phyloP scores from a whole-genome alignment of 92 coral and sea anemone genomes.

The Epizoanthus rinbou region DNA sequence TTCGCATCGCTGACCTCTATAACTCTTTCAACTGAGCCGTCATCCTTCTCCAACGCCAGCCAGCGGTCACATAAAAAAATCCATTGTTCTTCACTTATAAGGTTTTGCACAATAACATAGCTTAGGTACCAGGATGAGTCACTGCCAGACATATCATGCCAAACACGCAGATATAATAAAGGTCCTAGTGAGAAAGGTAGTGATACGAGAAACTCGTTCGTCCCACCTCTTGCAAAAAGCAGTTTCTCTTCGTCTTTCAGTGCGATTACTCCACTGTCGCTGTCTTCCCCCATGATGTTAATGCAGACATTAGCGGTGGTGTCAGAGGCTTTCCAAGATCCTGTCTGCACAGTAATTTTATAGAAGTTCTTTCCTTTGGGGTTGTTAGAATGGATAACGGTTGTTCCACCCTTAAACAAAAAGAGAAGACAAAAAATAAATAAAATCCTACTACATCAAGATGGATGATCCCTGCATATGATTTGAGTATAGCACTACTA shows the following conservation, averaged over 20 bases:
- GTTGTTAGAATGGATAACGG: conserved; percentile 12
- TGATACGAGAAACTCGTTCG: conserved; percentile 44
- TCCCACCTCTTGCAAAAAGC: conserved; percentile 57
- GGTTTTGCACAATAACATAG: conserved; percentile 29
- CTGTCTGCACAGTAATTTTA: conserved; percentile 49
- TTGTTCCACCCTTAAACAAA: conserved; percentile 34
- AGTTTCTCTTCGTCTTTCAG: conserved; percentile 43
- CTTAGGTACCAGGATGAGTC: background rate
- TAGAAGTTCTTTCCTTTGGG: conserved; percentile 15
- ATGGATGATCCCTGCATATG: background rate
- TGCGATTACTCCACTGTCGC: conserved; percentile 49
- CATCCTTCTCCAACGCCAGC: conserved; percentile 70
- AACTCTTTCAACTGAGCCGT: conserved; percentile 55
- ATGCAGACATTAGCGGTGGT: conserved; percentile 56
- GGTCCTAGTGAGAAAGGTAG: conserved; percentile 53
- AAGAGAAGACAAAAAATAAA: background rate
- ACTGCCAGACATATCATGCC: conserved; percentile 41
- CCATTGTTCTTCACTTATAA: conserved; percentile 30
- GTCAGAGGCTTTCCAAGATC: conserved; percentile 53
- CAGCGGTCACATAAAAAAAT: conserved; percentile 64
- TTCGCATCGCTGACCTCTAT: conserved; percentile 39
- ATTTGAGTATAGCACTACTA: no score
- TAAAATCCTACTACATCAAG: background rate
- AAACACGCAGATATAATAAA: conserved; percentile 43
- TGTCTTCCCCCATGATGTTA: conserved; percentile 47